Conservation (phyloP, 2,888 invertebrate species). For the Phorcus lineatus region DNA sequence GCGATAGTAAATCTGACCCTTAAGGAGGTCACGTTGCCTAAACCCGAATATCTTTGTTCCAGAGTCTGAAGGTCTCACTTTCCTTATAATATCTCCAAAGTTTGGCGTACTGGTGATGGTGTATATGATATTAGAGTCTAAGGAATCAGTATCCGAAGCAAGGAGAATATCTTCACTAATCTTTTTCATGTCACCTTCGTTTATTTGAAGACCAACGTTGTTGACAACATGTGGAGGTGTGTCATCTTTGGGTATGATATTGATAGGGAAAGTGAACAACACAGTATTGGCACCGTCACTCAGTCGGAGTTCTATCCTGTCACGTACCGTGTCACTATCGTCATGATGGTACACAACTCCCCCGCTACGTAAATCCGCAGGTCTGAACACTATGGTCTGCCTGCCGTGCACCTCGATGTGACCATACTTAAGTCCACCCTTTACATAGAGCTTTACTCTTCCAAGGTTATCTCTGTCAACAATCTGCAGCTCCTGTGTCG, state of each 20-base stretch:
- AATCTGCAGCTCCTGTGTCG: slow-evolving; percentile 63
- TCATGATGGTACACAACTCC: slow-evolving; percentile 71
- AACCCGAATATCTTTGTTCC: slow-evolving; percentile 69
- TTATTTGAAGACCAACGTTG: slow-evolving; percentile 71
- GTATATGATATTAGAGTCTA: slow-evolving; percentile 69
- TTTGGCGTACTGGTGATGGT: slow-evolving; percentile 65
- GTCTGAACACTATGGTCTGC: slow-evolving; percentile 65
- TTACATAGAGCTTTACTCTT: slow-evolving; percentile 64
- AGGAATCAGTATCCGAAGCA: slow-evolving; percentile 72
- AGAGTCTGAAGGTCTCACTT: slow-evolving; percentile 60
- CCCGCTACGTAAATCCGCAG: slow-evolving; percentile 63
- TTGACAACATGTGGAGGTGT: slow-evolving; percentile 71
- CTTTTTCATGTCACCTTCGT: slow-evolving; percentile 68
- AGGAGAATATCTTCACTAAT: slow-evolving; percentile 63
- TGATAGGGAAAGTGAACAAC: slow-evolving; percentile 70
- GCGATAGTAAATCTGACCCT: slow-evolving; percentile 73
- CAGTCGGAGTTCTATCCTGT: slow-evolving; percentile 70
- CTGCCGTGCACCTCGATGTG: slow-evolving; percentile 60
- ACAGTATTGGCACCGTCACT: slow-evolving; percentile 70
- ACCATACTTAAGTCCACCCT: slow-evolving; percentile 70
- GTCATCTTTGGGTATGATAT: slow-evolving; percentile 74
- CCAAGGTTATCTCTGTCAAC: slow-evolving; percentile 73
- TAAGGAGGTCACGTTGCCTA: slow-evolving; percentile 70
- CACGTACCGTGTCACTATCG: slow-evolving; percentile 69
- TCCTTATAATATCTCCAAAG: slow-evolving; percentile 69